Evolutionary conservation across 2,113 vertebrate species (phyloP).

Genomic region (Castor canadensis): DNA sequence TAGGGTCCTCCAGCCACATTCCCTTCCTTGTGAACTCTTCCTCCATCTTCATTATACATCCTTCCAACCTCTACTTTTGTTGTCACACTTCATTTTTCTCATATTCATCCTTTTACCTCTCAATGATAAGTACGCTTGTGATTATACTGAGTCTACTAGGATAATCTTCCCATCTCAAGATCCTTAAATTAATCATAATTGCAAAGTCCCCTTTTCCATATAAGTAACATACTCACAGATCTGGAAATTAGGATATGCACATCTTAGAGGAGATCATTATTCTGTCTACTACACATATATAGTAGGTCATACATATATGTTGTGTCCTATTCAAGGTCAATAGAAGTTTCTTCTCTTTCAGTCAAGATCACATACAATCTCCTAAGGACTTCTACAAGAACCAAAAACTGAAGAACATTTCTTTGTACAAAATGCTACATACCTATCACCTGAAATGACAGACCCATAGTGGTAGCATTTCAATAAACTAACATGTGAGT

Average conservation of each 20-base stretch:
- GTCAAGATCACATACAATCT: background rate
- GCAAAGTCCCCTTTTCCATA: background rate
- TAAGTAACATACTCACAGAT: background rate
- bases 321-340: background rate
- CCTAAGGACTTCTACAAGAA: background rate
- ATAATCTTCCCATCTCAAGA: background rate
- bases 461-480: conserved; percentile 12
- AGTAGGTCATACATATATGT: background rate
- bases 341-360: background rate
- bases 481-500: background rate
- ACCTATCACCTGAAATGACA: background rate
- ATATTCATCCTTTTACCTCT: background rate
- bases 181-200: conserved; percentile 11
- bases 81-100: background rate
- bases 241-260: background rate
- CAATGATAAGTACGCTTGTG: background rate
- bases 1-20: background rate
- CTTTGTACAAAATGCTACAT: background rate
- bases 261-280: background rate
- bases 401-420: background rate
- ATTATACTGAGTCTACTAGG: background rate
- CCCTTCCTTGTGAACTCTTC: background rate
- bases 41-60: background rate
- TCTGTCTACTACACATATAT: background rate
- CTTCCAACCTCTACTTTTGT: background rate